Evolutionary conservation across 2,888 invertebrate species (phyloP).

Genomic region (Horisme vitalbata): DNA sequence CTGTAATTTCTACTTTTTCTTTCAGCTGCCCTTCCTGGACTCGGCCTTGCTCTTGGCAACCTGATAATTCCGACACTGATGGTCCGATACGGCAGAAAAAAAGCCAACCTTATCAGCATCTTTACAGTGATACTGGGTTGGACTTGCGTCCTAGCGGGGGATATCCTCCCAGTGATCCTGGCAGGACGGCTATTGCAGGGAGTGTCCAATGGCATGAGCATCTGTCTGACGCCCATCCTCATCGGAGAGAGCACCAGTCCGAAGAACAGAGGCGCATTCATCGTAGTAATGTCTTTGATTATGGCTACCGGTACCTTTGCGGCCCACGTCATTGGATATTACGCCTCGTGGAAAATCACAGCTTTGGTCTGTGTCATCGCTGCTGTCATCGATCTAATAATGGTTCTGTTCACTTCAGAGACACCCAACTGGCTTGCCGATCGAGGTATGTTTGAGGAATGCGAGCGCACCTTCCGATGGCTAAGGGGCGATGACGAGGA

Average conservation of each 20-base stretch:
- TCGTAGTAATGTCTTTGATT: slow-evolving; percentile 81
- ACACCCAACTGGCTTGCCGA: slow-evolving; percentile 85
- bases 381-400: slow-evolving; percentile 67
- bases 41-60: slow-evolving; percentile 47
- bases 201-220: slow-evolving; percentile 75
- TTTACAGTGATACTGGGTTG: slow-evolving; percentile 75
- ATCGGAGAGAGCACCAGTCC: slow-evolving; percentile 83
- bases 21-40: slow-evolving; percentile 48
- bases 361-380: slow-evolving; percentile 72
- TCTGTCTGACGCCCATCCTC: slow-evolving; percentile 72
- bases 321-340: slow-evolving; percentile 84
- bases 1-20: slow-evolving; percentile 16
- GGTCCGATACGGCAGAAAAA: slow-evolving; percentile 76
- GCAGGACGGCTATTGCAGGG: slow-evolving; percentile 61
- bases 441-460: slow-evolving; percentile 76
- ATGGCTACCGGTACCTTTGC: slow-evolving; percentile 84
- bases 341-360: slow-evolving; percentile 79
- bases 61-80: slow-evolving; percentile 59
- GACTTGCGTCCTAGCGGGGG: slow-evolving; percentile 67
- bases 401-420: slow-evolving; percentile 77
- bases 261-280: slow-evolving; percentile 82
- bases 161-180: slow-evolving; percentile 51
- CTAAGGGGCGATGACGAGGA: slow-evolving; percentile 77
- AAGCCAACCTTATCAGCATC: slow-evolving; percentile 68
- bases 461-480: slow-evolving; percentile 79